These are phyloP conservation scores for Epinephelus lanceolatus DNA, from an alignment of 2,113 vertebrate genomes.

Conservation along the genomic window DNA sequence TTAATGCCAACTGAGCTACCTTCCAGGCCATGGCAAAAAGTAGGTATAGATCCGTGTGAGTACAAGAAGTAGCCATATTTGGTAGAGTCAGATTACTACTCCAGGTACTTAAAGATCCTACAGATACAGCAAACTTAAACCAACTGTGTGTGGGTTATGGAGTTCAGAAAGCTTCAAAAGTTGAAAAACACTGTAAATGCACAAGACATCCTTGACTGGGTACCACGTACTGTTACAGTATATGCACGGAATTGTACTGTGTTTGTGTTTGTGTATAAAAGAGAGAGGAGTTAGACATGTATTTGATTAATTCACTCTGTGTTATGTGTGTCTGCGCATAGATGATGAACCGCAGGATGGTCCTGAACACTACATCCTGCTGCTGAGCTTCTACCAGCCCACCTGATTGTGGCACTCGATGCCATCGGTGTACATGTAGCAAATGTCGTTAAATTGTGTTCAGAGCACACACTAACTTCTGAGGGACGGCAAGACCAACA, in stretches of 20 bases:
- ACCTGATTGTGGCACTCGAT: conserved; percentile 85
- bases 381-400: conserved; percentile 89
- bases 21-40: no score
- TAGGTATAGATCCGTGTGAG: no score
- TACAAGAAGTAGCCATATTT: no score
- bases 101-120: no score
- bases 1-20: no score
- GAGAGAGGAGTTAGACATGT: background rate
- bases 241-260: background rate
- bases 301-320: background rate
- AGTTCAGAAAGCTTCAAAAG: background rate
- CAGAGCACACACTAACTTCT: conserved; percentile 70
- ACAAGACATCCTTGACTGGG: background rate
- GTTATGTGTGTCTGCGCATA: conserved; percentile 66
- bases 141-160: background rate
- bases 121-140: background rate
- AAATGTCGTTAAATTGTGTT: conserved; percentile 90
- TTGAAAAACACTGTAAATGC: no score
- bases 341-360: conserved; percentile 96
- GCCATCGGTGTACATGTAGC: conserved; percentile 88
- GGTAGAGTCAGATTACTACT: no score
- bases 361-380: conserved; percentile 91
- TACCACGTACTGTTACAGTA: no score
- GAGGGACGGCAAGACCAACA: conserved; percentile 5
- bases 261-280: conserved; percentile 75